Percentiles rank a stretch among this genome's conserved stretches.
Evolutionary conservation across 2,888 invertebrate species (phyloP).

Genomic region (Acanthacorydalis orientalis): DNA sequence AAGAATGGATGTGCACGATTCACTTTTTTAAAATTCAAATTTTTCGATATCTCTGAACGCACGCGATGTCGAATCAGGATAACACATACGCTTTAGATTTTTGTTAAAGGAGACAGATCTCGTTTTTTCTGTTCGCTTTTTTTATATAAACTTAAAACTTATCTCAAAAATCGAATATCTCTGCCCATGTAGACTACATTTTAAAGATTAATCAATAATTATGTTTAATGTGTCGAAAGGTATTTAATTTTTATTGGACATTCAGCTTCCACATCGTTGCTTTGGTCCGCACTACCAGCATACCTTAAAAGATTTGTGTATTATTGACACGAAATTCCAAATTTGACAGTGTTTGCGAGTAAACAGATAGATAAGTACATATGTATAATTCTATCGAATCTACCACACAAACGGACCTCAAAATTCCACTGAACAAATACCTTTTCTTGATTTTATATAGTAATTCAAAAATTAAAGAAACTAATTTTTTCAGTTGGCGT

Average conservation of each 20-base stretch:
- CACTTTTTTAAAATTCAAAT: no score
- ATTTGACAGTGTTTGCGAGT: not conserved
- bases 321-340: not conserved
- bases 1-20: no score
- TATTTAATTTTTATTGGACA: not conserved
- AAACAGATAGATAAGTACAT: not conserved
- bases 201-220: not conserved
- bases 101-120: no score
- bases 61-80: no score
- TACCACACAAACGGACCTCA: not conserved
- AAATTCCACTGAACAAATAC: not conserved
- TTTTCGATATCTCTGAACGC: no score
- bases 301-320: not conserved
- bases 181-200: not conserved
- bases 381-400: not conserved
- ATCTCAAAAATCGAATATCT: not conserved
- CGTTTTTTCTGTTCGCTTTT: no score
- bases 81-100: no score
- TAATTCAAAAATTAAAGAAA: not conserved
- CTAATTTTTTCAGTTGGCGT: not conserved
- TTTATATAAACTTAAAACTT: not conserved
- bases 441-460: not conserved
- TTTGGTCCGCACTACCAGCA: slow-evolving; percentile 2
- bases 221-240: not conserved
- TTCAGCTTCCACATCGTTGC: not conserved